Conservation (phyloP, 2,888 invertebrate genomes). For the Cancer borealis region DNA sequence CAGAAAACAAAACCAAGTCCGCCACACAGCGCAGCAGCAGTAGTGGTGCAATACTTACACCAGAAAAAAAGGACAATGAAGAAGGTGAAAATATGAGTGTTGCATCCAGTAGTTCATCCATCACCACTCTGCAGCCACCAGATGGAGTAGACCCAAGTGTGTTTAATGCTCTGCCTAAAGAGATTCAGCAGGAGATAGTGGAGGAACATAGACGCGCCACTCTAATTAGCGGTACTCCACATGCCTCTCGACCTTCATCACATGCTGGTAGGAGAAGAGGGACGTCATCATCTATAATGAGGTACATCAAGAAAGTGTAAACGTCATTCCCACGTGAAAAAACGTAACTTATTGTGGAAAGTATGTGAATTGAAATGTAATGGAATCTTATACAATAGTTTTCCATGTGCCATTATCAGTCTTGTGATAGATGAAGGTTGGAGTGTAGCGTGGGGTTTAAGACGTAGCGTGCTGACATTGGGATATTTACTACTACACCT, state of each 20-base stretch:
- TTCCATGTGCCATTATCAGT: background rate
- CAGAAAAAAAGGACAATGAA: background rate
- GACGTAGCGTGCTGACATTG: background rate
- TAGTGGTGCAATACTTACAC: background rate
- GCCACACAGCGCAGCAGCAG: background rate
- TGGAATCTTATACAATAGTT: background rate
- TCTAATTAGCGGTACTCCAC: background rate
- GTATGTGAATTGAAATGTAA: background rate
- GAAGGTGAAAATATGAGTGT: background rate
- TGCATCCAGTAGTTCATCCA: background rate
- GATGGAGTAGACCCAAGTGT: slow-evolving; percentile 67
- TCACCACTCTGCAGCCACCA: background rate
- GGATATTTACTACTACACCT: background rate
- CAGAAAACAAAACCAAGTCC: background rate
- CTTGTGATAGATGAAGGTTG: background rate
- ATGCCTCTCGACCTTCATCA: background rate
- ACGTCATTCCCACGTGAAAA: background rate
- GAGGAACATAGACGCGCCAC: background rate
- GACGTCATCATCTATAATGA: slow-evolving; percentile 50
- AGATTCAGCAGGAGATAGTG: slow-evolving; percentile 67
- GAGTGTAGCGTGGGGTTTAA: background rate
- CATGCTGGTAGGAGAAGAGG: background rate
- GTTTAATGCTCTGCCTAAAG: slow-evolving; percentile 62
- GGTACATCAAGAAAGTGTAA: slow-evolving; percentile 61
- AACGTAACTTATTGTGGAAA: background rate